Evolutionary conservation across 2,113 vertebrate species (phyloP), one percentile per base, ranked within the genome.

Genomic region (Pelecanus crispus): DNA sequence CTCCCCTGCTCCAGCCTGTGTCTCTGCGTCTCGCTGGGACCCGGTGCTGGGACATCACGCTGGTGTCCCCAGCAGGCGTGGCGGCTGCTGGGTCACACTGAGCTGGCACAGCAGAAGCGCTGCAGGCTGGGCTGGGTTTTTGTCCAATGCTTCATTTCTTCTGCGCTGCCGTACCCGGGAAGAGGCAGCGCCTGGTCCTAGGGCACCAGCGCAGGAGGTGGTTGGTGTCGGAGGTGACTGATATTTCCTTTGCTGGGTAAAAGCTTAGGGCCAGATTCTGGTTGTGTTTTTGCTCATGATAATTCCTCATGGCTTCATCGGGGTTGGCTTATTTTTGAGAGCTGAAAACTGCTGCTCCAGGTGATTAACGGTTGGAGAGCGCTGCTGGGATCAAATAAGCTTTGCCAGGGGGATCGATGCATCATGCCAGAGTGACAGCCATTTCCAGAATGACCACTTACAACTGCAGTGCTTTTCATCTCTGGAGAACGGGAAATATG

Each of bases 11-110:
- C 44, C 68, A 44, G 44, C 36, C 62, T 21, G 79, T 1, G 1
- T 52, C 70, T 38, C 2, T 20, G 87, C 1, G 1, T 52, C 70
- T 29, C 1, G 2, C 53, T 45, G 44, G 70, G 44, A 52, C 5
- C 2, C 0, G 2, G 67, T 1, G 1, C 49, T 31, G 58, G 47
- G 42, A 49, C 29, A 3, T 40, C 0, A 3, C 38, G 65, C 56
- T 19, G 66, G 75, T 72, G 77, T 42, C 42, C 67, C 52, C 2
- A 2, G 40, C 45, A 29, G 38, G 22, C 7, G 3, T 8, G 55
- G 28, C 0, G 3, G 5, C 26, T 11, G 61, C 22, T 26, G 3
- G 66, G 32, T 50, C 61, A 32, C 2, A 0, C 12, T 44, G 70
- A 45, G 34, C 62, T 13, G 15, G 45, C 26, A 5, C 29, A 52